phyloP scores from a whole-genome alignment of 2,888 invertebrate genomes.

The Thelaira solivaga region DNA sequence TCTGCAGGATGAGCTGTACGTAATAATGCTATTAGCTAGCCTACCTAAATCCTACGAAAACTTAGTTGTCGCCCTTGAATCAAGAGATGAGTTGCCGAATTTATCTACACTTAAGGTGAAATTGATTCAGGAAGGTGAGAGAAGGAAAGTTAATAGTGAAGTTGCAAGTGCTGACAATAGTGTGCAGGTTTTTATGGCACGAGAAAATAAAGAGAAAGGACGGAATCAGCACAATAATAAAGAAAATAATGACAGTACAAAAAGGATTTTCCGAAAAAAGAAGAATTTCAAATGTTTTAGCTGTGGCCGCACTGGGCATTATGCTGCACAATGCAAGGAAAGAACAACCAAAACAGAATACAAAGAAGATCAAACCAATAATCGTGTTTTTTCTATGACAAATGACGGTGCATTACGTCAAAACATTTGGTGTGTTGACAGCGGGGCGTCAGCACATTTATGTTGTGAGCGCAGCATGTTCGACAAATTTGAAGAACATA shows the following conservation, averaged over 20 bases:
- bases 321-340: constrained; percentile 45
- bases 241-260: not conserved
- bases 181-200: constrained; percentile 23
- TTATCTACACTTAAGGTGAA: constrained; percentile 43
- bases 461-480: not conserved
- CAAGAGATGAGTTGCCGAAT: constrained; percentile 39
- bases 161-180: not conserved
- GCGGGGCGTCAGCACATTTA: constrained; percentile 5
- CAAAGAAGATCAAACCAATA: not conserved
- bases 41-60: constrained; percentile 51
- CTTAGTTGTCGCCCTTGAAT: constrained; percentile 42
- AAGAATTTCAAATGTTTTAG: constrained; percentile 40
- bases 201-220: not conserved
- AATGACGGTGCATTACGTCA: not conserved
- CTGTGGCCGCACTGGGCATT: constrained; percentile 43
- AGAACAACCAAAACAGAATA: not conserved
- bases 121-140: constrained; percentile 42
- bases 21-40: constrained; percentile 43
- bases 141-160: constrained; percentile 13
- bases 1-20: constrained; percentile 47
- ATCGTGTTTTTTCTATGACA: not conserved
- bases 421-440: constrained; percentile 10
- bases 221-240: not conserved
- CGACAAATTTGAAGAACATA: not conserved
- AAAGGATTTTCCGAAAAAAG: not conserved